phyloP scores from a whole-genome alignment of 2,797 vertebrate species.

The Benthosema pterotum region DNA sequence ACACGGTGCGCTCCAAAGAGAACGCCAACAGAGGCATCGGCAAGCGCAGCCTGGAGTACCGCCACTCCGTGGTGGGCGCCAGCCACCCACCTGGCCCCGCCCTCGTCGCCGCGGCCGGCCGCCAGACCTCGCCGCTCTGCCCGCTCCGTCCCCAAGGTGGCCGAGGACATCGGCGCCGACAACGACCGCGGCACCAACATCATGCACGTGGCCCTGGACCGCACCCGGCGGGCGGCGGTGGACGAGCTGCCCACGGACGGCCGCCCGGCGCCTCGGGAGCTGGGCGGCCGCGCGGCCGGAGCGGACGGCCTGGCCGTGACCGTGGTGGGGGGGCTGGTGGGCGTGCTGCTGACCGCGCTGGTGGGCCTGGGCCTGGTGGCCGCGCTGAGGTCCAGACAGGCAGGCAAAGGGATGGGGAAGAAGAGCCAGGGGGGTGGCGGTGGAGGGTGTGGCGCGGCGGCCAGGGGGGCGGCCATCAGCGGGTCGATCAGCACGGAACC shows the following conservation, averaged over 20 bases:
- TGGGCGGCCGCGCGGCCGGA: constrained; percentile 54
- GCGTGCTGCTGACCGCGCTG: constrained; percentile 82
- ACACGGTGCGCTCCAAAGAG: constrained; percentile 90
- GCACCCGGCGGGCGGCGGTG: constrained; percentile 57
- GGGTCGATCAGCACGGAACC: constrained; percentile 81
- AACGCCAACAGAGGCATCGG: constrained; percentile 84
- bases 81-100: constrained; percentile 1
- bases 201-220: constrained; percentile 89
- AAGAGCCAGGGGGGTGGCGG: constrained; percentile 62
- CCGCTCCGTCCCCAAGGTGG: constrained; percentile 69
- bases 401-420: constrained; percentile 31
- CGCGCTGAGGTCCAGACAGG: constrained; percentile 73
- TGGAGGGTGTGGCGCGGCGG: constrained; percentile 62
- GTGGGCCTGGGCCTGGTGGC: constrained; percentile 65
- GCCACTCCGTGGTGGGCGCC: constrained; percentile 77
- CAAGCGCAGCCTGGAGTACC: constrained; percentile 89
- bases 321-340: constrained; percentile 75
- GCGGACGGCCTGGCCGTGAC: constrained; percentile 71
- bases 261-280: constrained; percentile 73
- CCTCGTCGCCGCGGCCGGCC: neutral
- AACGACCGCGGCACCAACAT: constrained; percentile 93
- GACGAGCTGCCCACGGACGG: constrained; percentile 63
- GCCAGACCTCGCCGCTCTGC: constrained; percentile 56
- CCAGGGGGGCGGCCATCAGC: constrained; percentile 68
- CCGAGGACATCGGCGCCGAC: constrained; percentile 82